Evolutionary conservation across 1,140 invertebrate genomes (phyloP).

Genomic region (Zaprionus vittiger): DNA sequence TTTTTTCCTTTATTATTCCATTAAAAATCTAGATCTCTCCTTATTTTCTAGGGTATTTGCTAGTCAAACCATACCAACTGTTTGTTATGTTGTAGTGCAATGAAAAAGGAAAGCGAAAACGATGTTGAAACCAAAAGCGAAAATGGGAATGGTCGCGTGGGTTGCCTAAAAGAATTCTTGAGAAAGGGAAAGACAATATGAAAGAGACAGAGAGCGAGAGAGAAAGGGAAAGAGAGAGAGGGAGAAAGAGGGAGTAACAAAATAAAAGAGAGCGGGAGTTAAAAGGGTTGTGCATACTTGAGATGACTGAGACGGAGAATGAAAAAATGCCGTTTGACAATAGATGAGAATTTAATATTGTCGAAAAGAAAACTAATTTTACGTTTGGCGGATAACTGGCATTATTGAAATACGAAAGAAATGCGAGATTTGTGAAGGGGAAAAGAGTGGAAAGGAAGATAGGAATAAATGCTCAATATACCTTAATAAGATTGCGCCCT

Average conservation of each 20-base stretch:
- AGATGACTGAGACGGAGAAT: constrained; percentile 26
- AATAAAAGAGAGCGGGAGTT: background rate
- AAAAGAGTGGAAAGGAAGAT: background rate
- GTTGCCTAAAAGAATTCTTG: constrained; percentile 51
- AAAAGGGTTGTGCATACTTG: constrained; percentile 35
- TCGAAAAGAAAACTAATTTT: constrained; percentile 21
- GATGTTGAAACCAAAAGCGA: constrained; percentile 57
- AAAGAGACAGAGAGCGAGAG: background rate
- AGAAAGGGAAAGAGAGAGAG: constrained; percentile 24
- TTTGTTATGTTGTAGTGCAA: constrained; percentile 34
- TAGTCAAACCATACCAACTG: background rate
- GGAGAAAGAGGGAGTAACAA: constrained; percentile 12
- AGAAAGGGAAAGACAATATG: constrained; percentile 22
- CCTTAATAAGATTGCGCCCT: background rate
- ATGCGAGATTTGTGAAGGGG: constrained; percentile 8
- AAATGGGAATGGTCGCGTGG: constrained; percentile 55
- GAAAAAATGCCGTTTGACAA: constrained; percentile 35
- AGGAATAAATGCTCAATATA: constrained; percentile 9
- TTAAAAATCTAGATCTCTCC: too few species aligned
- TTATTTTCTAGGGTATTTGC: background rate
- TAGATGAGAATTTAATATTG: constrained; percentile 46
- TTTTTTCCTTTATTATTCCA: too few species aligned
- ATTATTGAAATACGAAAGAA: constrained; percentile 18
- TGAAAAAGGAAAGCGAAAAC: constrained; percentile 72
- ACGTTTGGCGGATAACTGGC: background rate